Base-by-base conservation (phyloP, 1,140 invertebrate species). In the Muscidifurax raptorellus region DNA sequence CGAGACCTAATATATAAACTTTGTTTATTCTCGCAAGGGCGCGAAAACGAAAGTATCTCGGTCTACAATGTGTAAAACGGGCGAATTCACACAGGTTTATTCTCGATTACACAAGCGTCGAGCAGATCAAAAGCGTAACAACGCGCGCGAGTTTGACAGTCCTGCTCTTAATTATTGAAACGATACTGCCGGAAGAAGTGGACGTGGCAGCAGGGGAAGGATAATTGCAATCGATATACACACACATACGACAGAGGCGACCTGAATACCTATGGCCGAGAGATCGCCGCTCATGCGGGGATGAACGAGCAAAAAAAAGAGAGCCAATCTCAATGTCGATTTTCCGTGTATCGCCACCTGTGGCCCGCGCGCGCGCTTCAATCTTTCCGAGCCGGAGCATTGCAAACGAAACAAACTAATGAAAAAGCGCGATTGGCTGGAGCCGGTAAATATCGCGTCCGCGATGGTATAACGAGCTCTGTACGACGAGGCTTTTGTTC, bases 241-340 rank as follows among this genome's bases (percentile, higher is more conserved):
- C 59, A 47, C 25, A 22, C 52, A 59, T 6, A 59, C 22, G 47
- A 59, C 18, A 59, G 52, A 71, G 27, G 12, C 15, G 66, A 89
- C 87, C 81, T 79, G 78, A 84, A 85, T 86, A 82, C 86, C 88
- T 87, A 88, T 88, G 87, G 89, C 86, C 87, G 52, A 59, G 22
- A 47, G 52, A 59, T 59, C 52, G 52, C 2, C 18, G 52, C 18
- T 7, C 47, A n/a, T 22, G 88, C 75, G 69, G 76, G 76, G 44
- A 18, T 6, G 52, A n/a, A n/a, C 52, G 36, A 66, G 18, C 15
- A 28, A 74, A 15, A 67, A 71, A 64, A 84, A 84, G 78, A 79
- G 44, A 30, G 82, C 4, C 74, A 86, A 86, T 87, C 85, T 87
- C 87, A 82, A 44, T 83, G 71, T 85, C 77, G 66, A 27, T 80